These are phyloP conservation scores for Tuta absoluta DNA, from an alignment of 2,888 invertebrate species.

Conservation along the genomic window DNA sequence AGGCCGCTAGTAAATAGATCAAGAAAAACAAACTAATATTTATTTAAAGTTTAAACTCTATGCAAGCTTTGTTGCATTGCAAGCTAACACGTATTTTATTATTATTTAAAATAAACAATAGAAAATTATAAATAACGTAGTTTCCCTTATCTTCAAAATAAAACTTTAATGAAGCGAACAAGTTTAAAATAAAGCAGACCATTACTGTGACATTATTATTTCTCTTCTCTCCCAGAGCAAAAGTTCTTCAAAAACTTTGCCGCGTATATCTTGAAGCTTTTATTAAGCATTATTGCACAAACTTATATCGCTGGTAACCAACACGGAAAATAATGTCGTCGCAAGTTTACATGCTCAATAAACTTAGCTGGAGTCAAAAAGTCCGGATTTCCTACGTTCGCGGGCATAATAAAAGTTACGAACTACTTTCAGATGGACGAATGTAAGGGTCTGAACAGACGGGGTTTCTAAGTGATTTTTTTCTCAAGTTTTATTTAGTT, in stretches of 20 bases:
- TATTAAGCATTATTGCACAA: constrained; percentile 7
- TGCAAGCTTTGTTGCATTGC: no score
- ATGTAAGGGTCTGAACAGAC: constrained; percentile 14
- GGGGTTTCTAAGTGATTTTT: no score
- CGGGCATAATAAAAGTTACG: constrained; percentile 68
- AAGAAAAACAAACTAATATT: no score
- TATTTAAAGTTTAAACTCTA: no score
- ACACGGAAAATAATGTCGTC: constrained; percentile 31
- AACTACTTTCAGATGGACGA: constrained; percentile 39
- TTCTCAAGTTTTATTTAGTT: no score
- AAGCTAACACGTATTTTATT: no score
- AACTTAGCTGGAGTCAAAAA: constrained; percentile 60
- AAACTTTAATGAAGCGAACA: not conserved
- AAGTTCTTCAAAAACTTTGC: not conserved
- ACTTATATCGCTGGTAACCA: constrained; percentile 20
- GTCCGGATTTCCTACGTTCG: constrained; percentile 56
- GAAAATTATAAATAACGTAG: not conserved
- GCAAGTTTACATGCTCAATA: constrained; percentile 62
- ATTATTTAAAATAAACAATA: no score
- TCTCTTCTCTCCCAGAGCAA: not conserved
- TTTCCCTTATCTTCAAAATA: not conserved
- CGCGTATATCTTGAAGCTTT: not conserved
- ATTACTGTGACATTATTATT: not conserved
- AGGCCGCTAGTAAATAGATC: no score
- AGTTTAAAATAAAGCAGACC: not conserved